phyloP scores from a whole-genome alignment of 2,888 invertebrate genomes.

The Zele albiditarsus region DNA sequence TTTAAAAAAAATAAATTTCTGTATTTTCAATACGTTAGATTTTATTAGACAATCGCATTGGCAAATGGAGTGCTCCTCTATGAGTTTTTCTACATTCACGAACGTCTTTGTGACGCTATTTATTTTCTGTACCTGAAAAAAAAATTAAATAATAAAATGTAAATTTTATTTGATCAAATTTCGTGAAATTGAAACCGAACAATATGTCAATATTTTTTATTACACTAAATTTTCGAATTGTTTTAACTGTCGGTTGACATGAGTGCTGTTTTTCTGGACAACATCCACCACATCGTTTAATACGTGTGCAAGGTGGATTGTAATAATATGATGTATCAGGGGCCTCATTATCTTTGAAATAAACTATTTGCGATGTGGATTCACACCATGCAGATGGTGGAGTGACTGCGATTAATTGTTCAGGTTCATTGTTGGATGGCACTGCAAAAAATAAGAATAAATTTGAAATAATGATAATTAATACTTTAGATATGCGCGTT shows the following conservation, averaged over 20 bases:
- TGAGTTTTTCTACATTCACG: conserved; percentile 74
- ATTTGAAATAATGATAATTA: too few relatives aligned
- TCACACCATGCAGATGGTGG: conserved; percentile 59
- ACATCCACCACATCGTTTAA: conserved; percentile 83
- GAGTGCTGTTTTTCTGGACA: conserved; percentile 77
- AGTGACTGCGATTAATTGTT: conserved; percentile 53
- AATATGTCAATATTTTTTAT: neutral
- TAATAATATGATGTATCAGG: conserved; percentile 75
- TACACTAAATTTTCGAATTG: conserved; percentile 77
- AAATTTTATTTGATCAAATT: too few relatives aligned
- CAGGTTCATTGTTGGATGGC: conserved; percentile 53
- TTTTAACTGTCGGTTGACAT: conserved; percentile 78
- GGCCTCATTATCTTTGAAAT: conserved; percentile 57
- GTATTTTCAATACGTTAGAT: conserved; percentile 69
- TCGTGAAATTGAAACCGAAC: too few relatives aligned
- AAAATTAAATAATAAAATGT: too few relatives aligned
- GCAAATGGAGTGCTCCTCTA: conserved; percentile 78
- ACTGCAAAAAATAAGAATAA: conserved; percentile 50
- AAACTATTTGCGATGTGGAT: conserved; percentile 71
- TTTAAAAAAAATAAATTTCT: neutral
- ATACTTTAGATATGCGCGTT: too few relatives aligned
- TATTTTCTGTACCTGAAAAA: conserved; percentile 17
- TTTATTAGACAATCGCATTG: conserved; percentile 78
- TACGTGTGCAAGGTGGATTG: conserved; percentile 80
- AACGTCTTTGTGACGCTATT: conserved; percentile 67